Percentiles rank a stretch among this genome's conserved stretches.
phyloP scores from a whole-genome alignment of 2,797 vertebrate species.

The Odontamblyopus rebecca region DNA sequence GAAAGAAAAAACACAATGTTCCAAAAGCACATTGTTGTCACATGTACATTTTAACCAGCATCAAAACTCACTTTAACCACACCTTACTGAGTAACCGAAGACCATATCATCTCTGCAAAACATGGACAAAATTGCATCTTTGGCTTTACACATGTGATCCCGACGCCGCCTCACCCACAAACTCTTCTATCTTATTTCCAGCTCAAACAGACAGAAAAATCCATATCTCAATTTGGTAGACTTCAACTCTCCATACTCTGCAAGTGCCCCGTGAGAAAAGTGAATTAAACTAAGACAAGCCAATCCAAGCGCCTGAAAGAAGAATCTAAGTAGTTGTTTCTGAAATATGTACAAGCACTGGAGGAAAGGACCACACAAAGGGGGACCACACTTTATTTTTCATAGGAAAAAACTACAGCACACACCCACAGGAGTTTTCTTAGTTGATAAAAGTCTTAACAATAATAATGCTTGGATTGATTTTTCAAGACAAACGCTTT shows the following conservation, averaged over 20 bases:
- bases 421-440: not conserved
- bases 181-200: slow-evolving; percentile 72
- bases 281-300: slow-evolving; percentile 75
- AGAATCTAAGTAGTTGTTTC: slow-evolving; percentile 75
- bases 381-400: not conserved
- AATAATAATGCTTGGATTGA: no score
- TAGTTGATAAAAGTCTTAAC: not conserved
- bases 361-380: not conserved
- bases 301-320: slow-evolving; percentile 75
- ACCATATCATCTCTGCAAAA: slow-evolving; percentile 32
- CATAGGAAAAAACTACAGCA: not conserved
- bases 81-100: not conserved
- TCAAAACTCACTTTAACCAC: not conserved
- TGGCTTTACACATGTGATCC: slow-evolving; percentile 63
- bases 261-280: slow-evolving; percentile 72
- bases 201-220: slow-evolving; percentile 78
- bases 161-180: slow-evolving; percentile 58
- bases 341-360: slow-evolving; percentile 58
- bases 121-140: slow-evolving; percentile 61
- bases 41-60: not conserved
- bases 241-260: slow-evolving; percentile 69
- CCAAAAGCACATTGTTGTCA: not conserved
- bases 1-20: no score
- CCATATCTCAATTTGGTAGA: slow-evolving; percentile 79
- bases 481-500: no score